Conservation (phyloP, 2,797 vertebrate species). For the Lacerta agilis region DNA sequence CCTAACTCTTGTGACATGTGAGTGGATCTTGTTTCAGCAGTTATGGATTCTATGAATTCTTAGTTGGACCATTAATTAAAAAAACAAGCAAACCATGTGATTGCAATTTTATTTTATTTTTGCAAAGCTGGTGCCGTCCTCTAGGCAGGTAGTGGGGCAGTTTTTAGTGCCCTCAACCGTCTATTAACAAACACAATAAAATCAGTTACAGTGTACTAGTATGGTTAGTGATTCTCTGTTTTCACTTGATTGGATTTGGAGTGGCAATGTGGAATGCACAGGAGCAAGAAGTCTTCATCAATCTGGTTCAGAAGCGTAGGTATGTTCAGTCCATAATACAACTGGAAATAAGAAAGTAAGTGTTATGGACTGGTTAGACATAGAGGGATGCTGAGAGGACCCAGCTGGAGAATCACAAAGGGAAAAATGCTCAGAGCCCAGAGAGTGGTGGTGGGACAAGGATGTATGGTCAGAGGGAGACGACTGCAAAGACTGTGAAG, state of each 20-base stretch:
- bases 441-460: no score
- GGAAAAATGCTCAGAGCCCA: no score
- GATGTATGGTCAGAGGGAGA: no score
- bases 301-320: not conserved
- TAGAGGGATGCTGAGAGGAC: no score
- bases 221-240: not conserved
- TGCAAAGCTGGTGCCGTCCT: not conserved
- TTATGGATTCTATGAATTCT: not conserved
- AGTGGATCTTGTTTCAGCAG: not conserved
- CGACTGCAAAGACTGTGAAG: no score
- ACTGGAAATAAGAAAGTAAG: not conserved
- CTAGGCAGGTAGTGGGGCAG: not conserved
- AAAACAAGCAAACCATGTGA: not conserved
- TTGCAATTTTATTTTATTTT: not conserved
- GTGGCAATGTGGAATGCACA: not conserved
- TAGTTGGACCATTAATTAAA: not conserved
- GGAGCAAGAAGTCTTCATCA: not conserved
- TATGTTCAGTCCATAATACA: not conserved
- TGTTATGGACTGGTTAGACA: no score
- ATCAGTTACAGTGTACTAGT: not conserved
- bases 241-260: not conserved
- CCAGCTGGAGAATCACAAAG: no score
- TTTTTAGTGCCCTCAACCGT: not conserved
- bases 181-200: not conserved
- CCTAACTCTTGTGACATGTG: not conserved